These are phyloP conservation scores for Spialia ferax DNA, from an alignment of 2,888 invertebrate genomes.

Conservation along the genomic window DNA sequence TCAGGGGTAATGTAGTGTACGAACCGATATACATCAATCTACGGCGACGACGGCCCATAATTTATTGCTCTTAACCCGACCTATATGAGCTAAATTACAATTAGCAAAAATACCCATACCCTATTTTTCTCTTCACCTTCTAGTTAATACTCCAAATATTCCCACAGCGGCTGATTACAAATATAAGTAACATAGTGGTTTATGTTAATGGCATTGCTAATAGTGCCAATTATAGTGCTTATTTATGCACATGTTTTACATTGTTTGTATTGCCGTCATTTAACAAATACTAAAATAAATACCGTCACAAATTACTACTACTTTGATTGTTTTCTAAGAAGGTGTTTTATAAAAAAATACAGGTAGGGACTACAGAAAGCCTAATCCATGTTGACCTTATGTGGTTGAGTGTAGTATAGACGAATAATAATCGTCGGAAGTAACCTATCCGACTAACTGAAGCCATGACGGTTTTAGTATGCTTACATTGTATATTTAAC, in stretches of 20 bases:
- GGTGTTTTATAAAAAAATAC: no score
- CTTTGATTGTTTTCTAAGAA: background rate
- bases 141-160: slow-evolving; percentile 30
- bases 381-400: no score
- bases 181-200: slow-evolving; percentile 15
- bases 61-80: slow-evolving; percentile 42
- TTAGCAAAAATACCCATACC: slow-evolving; percentile 38
- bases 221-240: background rate
- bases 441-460: no score
- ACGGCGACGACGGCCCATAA: slow-evolving; percentile 45
- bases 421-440: no score
- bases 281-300: background rate
- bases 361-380: no score
- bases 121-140: slow-evolving; percentile 12
- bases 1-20: background rate
- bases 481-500: background rate
- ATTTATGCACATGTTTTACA: background rate
- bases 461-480: no score
- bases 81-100: slow-evolving; percentile 39
- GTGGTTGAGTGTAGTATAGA: no score
- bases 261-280: background rate
- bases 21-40: slow-evolving; percentile 4
- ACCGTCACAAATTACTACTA: background rate
- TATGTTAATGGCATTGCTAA: background rate
- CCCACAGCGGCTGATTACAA: slow-evolving; percentile 27